These are phyloP conservation scores for Paedocypris micromegethes DNA, from an alignment of 2,797 vertebrate species.

Conservation along the genomic window DNA sequence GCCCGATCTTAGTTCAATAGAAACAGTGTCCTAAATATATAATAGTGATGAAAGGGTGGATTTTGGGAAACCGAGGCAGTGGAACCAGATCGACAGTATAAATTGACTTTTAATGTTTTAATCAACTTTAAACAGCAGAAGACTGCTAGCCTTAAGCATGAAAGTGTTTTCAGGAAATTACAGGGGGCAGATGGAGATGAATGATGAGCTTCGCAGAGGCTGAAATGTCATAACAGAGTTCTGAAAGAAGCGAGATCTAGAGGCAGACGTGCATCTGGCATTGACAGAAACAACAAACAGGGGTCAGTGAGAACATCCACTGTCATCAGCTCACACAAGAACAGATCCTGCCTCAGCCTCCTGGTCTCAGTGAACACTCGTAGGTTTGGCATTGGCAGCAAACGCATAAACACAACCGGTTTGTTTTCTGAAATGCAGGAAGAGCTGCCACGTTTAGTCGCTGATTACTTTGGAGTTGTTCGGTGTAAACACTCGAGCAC, in stretches of 20 bases:
- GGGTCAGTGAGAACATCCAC: slow-evolving; percentile 6
- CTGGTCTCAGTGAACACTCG: not conserved
- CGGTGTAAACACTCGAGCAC: too few species aligned
- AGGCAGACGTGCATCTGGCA: slow-evolving; percentile 20
- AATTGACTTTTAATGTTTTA: too few species aligned
- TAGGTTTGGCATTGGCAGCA: not conserved
- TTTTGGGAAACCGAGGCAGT: too few species aligned
- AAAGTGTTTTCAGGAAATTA: slow-evolving; percentile 16
- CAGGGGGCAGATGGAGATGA: slow-evolving; percentile 25
- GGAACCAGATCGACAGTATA: too few species aligned
- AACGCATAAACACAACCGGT: not conserved
- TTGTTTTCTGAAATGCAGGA: not conserved
- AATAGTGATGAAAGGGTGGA: too few species aligned
- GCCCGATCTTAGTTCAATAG: too few species aligned
- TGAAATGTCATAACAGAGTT: slow-evolving; percentile 31
- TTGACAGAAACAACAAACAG: slow-evolving; percentile 39
- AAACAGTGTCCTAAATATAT: too few species aligned
- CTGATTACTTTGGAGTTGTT: not conserved
- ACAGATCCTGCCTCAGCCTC: not conserved
- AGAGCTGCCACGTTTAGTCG: not conserved
- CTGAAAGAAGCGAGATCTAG: slow-evolving; percentile 10
- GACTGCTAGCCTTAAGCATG: slow-evolving; percentile 1
- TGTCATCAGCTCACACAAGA: slow-evolving; percentile 11
- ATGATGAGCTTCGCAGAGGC: slow-evolving; percentile 12
- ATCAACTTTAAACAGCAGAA: too few species aligned